Conservation (phyloP, 1,140 invertebrate genomes). For the Subanguina moxae region DNA sequence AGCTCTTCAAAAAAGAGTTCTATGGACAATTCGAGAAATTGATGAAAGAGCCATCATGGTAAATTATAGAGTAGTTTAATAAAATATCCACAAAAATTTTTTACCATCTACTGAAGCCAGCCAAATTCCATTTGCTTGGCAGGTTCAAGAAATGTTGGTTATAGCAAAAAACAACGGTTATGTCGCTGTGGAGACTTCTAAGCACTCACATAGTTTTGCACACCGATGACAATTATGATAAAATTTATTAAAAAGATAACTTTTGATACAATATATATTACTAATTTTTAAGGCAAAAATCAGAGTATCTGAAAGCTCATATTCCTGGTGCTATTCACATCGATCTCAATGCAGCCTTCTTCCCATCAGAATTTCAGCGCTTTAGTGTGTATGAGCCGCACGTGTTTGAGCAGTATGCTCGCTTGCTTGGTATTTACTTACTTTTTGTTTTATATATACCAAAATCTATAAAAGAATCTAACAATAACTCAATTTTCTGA, state of each 20-base stretch:
- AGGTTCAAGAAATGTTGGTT: no score
- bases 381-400: constrained; percentile 49
- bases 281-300: constrained; percentile 12
- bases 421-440: constrained; percentile 27
- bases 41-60: neutral
- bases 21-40: constrained; percentile 14
- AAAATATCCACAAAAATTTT: no score
- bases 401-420: constrained; percentile 49
- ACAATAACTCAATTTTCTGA: no score
- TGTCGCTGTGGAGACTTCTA: no score
- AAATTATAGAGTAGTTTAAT: neutral
- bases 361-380: constrained; percentile 37
- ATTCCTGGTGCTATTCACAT: constrained; percentile 43
- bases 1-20: constrained; percentile 6
- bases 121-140: no score
- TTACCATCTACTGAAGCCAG: no score
- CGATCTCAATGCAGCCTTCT: constrained; percentile 40
- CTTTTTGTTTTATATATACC: no score
- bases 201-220: no score
- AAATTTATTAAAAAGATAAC: constrained; percentile 21
- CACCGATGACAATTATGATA: no score
- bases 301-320: constrained; percentile 30
- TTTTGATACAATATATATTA: constrained; percentile 12
- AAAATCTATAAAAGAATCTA: no score
- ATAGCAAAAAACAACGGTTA: no score